These are phyloP conservation scores for Noctua janthe DNA, from an alignment of 2,888 invertebrate genomes.

Conservation along the genomic window DNA sequence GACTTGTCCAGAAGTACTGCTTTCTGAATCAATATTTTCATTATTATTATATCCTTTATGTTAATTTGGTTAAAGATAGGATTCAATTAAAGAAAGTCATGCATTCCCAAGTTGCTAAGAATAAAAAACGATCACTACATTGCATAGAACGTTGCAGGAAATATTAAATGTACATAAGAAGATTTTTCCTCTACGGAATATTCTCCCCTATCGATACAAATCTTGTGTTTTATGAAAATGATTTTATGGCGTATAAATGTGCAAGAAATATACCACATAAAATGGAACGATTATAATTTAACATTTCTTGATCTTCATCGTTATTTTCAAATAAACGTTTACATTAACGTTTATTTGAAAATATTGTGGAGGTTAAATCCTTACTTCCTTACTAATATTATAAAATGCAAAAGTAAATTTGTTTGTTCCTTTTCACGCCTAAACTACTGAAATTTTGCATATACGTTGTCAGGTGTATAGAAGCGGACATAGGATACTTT, in stretches of 20 bases:
- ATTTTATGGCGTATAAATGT: conserved; percentile 18
- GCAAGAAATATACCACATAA: not conserved
- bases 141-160: not conserved
- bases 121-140: not conserved
- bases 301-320: conserved; percentile 11
- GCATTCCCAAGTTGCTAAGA: not conserved
- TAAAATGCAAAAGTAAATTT: too few relatives aligned
- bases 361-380: not conserved
- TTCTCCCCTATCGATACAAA: not conserved
- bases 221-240: conserved; percentile 1
- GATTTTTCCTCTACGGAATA: not conserved
- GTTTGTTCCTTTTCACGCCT: too few relatives aligned
- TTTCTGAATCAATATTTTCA: too few relatives aligned
- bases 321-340: too few relatives aligned
- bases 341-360: not conserved
- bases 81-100: not conserved
- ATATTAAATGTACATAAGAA: not conserved
- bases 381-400: too few relatives aligned
- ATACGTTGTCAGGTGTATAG: too few relatives aligned
- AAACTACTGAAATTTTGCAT: too few relatives aligned
- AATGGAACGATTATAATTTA: conserved; percentile 1
- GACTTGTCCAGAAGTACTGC: too few relatives aligned
- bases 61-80: not conserved
- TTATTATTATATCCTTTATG: not conserved
- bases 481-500: too few relatives aligned